Evolutionary conservation across 1,140 invertebrate genomes (phyloP).

Genomic region (Pentalonia nigronervosa): DNA sequence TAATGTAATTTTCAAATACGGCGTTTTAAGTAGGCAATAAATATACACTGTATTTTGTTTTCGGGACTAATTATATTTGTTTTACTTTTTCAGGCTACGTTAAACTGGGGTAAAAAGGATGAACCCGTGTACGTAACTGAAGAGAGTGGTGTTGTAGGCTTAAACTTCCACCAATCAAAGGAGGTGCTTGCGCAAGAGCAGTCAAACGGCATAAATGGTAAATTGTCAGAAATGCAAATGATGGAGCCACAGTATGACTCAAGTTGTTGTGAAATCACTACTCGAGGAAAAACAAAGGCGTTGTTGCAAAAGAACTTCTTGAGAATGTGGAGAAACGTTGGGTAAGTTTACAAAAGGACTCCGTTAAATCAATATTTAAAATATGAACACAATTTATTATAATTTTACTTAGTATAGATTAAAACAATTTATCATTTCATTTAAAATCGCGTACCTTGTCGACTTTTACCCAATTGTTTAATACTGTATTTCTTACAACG

Average conservation of each 20-base stretch:
- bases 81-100: conserved; percentile 68
- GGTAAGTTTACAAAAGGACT: conserved; percentile 70
- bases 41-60: neutral
- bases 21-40: conserved; percentile 28
- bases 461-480: too few relatives aligned
- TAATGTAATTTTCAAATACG: neutral
- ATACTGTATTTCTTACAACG: neutral
- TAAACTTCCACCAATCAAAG: conserved; percentile 90
- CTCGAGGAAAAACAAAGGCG: conserved; percentile 72
- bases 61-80: neutral
- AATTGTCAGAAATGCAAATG: conserved; percentile 52
- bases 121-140: conserved; percentile 83
- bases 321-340: conserved; percentile 89
- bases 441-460: neutral
- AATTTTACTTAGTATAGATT: neutral
- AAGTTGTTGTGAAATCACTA: conserved; percentile 68
- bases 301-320: conserved; percentile 92
- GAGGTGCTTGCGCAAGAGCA: conserved; percentile 81
- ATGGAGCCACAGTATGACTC: conserved; percentile 64
- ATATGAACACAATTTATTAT: neutral
- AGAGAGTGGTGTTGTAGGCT: conserved; percentile 82
- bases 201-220: conserved; percentile 69
- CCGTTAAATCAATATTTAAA: neutral
- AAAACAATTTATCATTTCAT: neutral
- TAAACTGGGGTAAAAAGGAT: conserved; percentile 81